These are phyloP conservation scores for Alosa alosa DNA, from an alignment of 2,113 vertebrate genomes.

Conservation along the genomic window DNA sequence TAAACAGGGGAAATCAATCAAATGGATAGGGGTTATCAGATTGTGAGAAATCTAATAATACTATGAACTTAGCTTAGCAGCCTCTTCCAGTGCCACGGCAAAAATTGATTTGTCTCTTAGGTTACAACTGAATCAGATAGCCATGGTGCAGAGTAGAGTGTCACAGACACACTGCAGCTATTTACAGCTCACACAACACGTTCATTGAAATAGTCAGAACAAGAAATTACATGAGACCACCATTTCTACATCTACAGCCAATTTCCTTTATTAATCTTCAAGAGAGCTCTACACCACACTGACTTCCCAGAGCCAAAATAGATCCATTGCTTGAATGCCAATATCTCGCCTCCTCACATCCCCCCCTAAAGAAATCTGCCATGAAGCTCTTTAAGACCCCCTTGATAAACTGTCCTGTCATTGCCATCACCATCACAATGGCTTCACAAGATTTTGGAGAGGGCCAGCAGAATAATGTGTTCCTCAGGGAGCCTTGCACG, in stretches of 20 bases:
- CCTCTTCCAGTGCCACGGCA: slow-evolving; percentile 58
- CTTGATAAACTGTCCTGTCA: not conserved
- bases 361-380: not conserved
- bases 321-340: not conserved
- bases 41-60: slow-evolving; percentile 74
- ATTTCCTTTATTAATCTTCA: not conserved
- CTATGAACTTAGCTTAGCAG: slow-evolving; percentile 57
- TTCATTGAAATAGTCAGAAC: not conserved
- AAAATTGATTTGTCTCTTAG: slow-evolving; percentile 65
- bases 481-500: not conserved
- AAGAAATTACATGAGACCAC: not conserved
- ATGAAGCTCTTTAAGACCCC: not conserved
- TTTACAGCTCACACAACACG: not conserved
- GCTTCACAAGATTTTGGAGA: not conserved
- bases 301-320: not conserved
- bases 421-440: not conserved
- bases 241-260: not conserved
- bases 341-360: not conserved
- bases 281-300: not conserved
- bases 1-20: slow-evolving; percentile 72
- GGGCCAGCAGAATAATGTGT: not conserved
- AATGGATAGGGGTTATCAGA: slow-evolving; percentile 71
- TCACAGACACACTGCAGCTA: not conserved
- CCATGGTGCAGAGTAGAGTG: not conserved
- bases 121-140: slow-evolving; percentile 69